These are phyloP conservation scores for Neopipo cinnamomea DNA, from an alignment of 2,113 vertebrate species.

Conservation along the genomic window DNA sequence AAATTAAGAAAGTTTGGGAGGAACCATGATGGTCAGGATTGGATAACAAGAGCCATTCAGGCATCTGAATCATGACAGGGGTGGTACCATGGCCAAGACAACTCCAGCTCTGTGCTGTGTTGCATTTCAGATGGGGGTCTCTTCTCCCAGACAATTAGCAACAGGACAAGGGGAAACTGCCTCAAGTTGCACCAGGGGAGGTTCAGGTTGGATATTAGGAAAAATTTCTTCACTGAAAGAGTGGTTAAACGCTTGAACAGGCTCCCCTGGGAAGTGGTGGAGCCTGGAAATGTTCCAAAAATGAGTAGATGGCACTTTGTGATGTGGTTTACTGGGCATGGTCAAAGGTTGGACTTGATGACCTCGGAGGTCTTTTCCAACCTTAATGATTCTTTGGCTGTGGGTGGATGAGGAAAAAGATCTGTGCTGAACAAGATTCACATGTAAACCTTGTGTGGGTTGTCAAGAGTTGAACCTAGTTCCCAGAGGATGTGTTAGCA, in stretches of 20 bases:
- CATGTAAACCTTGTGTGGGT: neutral
- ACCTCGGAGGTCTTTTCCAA: neutral
- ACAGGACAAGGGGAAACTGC: neutral
- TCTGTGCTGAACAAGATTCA: neutral
- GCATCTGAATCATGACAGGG: neutral
- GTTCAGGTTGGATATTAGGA: neutral
- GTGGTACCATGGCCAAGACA: neutral
- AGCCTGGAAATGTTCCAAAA: neutral
- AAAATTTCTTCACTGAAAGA: neutral
- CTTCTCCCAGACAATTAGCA: accelerated
- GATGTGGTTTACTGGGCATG: neutral
- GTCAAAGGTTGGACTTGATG: neutral
- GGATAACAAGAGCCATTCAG: neutral
- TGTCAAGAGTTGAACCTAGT: neutral
- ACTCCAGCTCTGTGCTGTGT: neutral
- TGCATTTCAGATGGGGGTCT: neutral
- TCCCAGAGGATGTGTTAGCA: neutral
- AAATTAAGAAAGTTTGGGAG: neutral
- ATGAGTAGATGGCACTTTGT: neutral
- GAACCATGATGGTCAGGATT: neutral
- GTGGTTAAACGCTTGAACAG: neutral
- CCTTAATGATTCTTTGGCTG: neutral
- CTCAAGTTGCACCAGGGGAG: neutral
- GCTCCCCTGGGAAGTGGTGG: neutral
- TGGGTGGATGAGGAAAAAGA: neutral